Conservation (phyloP, 2,113 vertebrate genomes). For the Anoplopoma fimbria region DNA sequence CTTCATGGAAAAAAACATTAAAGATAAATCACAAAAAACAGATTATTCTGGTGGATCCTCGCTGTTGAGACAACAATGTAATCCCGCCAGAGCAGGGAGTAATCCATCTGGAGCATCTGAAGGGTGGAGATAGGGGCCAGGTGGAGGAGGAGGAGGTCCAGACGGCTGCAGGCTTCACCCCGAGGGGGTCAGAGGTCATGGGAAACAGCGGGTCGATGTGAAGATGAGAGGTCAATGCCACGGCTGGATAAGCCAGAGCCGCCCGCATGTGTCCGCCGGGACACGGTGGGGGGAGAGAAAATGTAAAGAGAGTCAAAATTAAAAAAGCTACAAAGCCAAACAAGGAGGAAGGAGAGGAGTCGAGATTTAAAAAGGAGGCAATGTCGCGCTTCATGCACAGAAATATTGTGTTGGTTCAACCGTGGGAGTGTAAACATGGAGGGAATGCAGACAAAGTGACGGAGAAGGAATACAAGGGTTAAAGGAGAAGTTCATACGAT, state of each 20-base stretch:
- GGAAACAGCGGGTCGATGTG: slow-evolving; percentile 68
- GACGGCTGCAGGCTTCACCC: slow-evolving; percentile 69
- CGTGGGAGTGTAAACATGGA: slow-evolving; percentile 17
- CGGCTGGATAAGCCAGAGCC: slow-evolving; percentile 59
- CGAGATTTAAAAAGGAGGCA: background rate
- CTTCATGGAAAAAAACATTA: background rate
- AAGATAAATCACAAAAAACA: background rate
- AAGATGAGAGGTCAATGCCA: slow-evolving; percentile 75
- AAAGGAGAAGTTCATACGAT: background rate
- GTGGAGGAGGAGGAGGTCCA: slow-evolving; percentile 60
- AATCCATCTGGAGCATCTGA: slow-evolving; percentile 61
- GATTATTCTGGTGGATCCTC: background rate
- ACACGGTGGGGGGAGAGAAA: background rate
- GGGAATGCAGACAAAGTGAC: slow-evolving; percentile 3
- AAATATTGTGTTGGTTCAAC: slow-evolving; percentile 3
- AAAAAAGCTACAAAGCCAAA: slow-evolving; percentile 50
- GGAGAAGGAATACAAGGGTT: background rate
- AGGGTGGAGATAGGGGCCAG: slow-evolving; percentile 52
- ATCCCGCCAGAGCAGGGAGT: slow-evolving; percentile 28
- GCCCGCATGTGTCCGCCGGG: slow-evolving; percentile 51
- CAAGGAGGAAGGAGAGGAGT: slow-evolving; percentile 25
- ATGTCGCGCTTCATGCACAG: background rate
- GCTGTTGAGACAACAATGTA: slow-evolving; percentile 30
- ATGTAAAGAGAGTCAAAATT: slow-evolving; percentile 43
- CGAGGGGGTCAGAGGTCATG: slow-evolving; percentile 75